phyloP scores from a whole-genome alignment of 2,113 vertebrate genomes.

The Zosterops borbonicus region DNA sequence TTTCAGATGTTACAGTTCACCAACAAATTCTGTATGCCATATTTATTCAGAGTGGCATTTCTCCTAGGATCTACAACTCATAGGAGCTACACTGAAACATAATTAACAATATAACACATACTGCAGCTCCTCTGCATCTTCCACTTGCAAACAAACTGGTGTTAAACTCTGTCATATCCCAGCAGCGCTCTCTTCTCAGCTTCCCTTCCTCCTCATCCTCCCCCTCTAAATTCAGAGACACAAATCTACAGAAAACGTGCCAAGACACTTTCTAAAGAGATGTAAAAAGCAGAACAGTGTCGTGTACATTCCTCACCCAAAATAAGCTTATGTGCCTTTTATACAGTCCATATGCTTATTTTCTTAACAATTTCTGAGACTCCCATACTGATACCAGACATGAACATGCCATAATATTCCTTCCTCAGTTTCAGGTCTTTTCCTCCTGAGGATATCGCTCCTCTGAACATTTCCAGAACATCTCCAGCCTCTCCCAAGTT shows the following conservation, averaged over 20 bases:
- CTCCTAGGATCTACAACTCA: neutral
- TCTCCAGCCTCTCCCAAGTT: neutral
- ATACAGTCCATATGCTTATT: neutral
- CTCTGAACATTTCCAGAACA: neutral
- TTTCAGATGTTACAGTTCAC: neutral
- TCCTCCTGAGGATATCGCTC: fast-evolving
- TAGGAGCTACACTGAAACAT: neutral
- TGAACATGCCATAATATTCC: neutral
- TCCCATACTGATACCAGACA: neutral
- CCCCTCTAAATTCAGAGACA: neutral
- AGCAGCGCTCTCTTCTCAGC: neutral
- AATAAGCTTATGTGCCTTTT: constrained; percentile 2
- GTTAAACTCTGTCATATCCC: neutral
- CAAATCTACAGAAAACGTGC: neutral
- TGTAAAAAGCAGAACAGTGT: neutral
- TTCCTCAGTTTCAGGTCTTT: neutral
- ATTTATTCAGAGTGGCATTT: neutral
- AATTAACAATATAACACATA: neutral
- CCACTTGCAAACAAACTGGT: constrained; percentile 11
- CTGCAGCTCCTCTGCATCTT: neutral
- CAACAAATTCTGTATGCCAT: neutral
- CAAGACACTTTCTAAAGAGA: neutral
- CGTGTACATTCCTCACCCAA: neutral
- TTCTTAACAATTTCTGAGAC: neutral
- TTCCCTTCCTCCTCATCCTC: neutral